Base-by-base conservation (phyloP, 2,797 vertebrate species). In the Carapus acus region DNA sequence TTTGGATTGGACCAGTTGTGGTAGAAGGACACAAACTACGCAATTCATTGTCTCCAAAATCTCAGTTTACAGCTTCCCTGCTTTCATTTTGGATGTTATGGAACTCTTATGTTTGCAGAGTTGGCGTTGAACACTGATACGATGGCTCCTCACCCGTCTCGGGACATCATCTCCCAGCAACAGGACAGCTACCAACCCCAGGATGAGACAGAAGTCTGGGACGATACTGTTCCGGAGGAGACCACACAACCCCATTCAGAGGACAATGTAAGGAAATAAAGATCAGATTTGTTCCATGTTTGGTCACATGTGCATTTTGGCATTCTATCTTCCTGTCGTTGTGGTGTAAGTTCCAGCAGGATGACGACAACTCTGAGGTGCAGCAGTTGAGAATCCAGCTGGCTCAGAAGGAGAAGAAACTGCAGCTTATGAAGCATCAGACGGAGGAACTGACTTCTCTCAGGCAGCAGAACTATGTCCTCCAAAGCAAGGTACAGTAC, bases 401-500 rank as follows among this genome's bases (percentile, higher is more conserved):
- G 62, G 82, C 79, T 43, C 80, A 85, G 52, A 91, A 79, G 59
- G 89, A 92, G 48, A 81, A 69, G 31, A 88, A 91, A 33, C 72
- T 87, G 41, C 84, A 88, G 58, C 19, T 86, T 44, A 89, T 83
- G 80, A 71, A 64, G 50, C 76, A 84, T 18, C 84, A 84, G 48
- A 82, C 85, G 31, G 87, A 85, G 51, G 86, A 94, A 61, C 77
- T 93, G 43, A 79, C 71, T 61, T 72, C 17, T 1, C 69, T 96
- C 47, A 88, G 85, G 65, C 89, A 94, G 73, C 88, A 96, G 54
- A 97, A 93, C 68, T 94, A 85, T 44, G 57, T 92, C 7, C 89
- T 97, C 58, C 91, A 92, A 65, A 87, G 89, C 80, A 94, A 96
- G 91, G 96, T 96, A 74, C 29, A n/a, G n/a, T n/a, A 27, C 9